Evolutionary conservation across 2,113 vertebrate genomes (phyloP), one percentile per base, ranked within the genome.

Genomic region (Chrysochloris asiatica): DNA sequence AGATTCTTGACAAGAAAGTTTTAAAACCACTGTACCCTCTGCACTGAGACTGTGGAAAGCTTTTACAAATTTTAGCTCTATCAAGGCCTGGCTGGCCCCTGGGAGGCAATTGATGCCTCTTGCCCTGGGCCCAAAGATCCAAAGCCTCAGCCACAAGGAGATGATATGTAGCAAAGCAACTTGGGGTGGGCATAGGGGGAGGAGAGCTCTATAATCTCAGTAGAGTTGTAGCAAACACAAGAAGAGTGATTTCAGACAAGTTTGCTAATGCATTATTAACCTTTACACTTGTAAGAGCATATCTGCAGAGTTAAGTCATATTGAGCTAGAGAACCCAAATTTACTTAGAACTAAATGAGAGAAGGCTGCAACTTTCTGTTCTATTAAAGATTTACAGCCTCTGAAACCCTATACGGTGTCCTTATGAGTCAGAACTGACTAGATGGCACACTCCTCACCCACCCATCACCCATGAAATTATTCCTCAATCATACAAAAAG

Each of bases 231-330:
- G 76, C 48, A 77, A 81, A 91, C 6, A 38, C 56, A 87, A 92
- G 81, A 80, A 48, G 28, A 76, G 79, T 52, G 75, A 71, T 87
- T 94, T 84, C 83, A 83, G 79, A 75, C 80, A 89, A 92, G 56
- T 88, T 88, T 86, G 83, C 88, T 88, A 79, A 88, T 94, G 89
- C 93, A 89, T 91, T 78, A 93, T 92, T 91, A 94, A 94, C 89
- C 72, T 86, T 88, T 79, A 83, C 36, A 43, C 83, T 83, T 76
- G 76, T 72, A 94, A 81, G 87, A 87, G 54, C 33, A 1, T 41
- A 85, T 78, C 81, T 92, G 52, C 76, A 33, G 92, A 90, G 52
- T 81, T n/a, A 83, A 91, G 85, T 88, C 78, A 71, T 33, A 71
- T 93, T 92, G 91, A 36, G 83, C 69, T 92, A 95, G 93, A 88